Conservation (phyloP, 30 jellyfish, hydroid and myxozoan genomes). For the Hydractinia echinata region DNA sequence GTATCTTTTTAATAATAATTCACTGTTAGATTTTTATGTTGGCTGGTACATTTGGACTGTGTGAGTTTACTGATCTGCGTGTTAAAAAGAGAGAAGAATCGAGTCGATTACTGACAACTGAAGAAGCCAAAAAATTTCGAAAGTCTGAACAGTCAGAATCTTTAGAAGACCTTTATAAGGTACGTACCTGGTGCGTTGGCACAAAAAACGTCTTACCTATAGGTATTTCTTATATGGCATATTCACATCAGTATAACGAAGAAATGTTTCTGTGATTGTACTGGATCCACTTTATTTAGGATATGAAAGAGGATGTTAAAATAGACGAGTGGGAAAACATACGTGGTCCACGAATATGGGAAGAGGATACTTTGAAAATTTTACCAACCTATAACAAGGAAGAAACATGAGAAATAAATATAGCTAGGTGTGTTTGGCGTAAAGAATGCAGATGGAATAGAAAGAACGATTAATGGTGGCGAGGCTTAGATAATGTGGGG, state of each 20-base stretch:
- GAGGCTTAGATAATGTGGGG: too few species aligned
- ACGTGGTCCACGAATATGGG: slow-evolving; percentile 43
- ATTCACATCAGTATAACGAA: too few species aligned
- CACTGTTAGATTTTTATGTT: slow-evolving; percentile 54
- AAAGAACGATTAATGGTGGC: too few species aligned
- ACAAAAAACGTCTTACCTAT: too few species aligned
- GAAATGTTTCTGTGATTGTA: too few species aligned
- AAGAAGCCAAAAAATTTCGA: slow-evolving; percentile 17
- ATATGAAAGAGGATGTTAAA: neutral
- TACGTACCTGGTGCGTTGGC: neutral
- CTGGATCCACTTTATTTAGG: neutral
- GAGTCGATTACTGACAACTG: slow-evolving; percentile 38
- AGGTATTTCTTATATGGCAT: too few species aligned
- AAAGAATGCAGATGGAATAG: too few species aligned
- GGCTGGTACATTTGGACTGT: slow-evolving; percentile 92
- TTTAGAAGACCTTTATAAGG: slow-evolving; percentile 34
- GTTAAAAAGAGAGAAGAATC: slow-evolving; percentile 76
- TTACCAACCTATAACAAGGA: neutral
- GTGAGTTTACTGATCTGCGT: slow-evolving; percentile 86
- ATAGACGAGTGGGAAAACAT: slow-evolving; percentile 23
- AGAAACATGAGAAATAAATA: neutral
- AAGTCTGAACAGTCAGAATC: slow-evolving; percentile 22
- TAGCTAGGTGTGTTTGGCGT: too few species aligned
- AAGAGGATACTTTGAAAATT: slow-evolving; percentile 31
- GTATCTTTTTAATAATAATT: neutral